Conservation (phyloP, 2,113 vertebrate genomes). For the Thinocorus orbignyianus region DNA sequence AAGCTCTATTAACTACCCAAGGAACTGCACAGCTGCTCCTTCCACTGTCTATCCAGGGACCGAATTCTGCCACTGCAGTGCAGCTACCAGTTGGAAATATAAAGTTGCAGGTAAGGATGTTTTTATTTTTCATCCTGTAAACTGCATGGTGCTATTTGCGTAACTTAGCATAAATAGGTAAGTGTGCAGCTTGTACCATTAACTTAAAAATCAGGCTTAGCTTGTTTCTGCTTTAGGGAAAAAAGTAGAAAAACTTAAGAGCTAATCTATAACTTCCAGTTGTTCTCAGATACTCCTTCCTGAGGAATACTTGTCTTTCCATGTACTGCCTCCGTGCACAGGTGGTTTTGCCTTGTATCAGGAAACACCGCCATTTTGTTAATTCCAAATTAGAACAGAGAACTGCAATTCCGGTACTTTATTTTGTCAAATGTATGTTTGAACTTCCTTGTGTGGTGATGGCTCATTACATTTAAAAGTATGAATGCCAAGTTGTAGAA, state of each 20-base stretch:
- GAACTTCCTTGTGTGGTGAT: background rate
- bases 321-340: background rate
- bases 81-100: constrained; percentile 81
- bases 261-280: background rate
- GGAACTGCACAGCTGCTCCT: constrained; percentile 82
- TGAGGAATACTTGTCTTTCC: background rate
- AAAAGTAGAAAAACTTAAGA: background rate
- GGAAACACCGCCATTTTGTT: background rate
- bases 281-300: background rate
- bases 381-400: background rate
- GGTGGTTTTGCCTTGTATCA: background rate
- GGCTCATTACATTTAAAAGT: background rate
- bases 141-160: background rate
- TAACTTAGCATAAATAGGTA: background rate
- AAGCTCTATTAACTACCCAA: constrained; percentile 82
- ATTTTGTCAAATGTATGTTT: background rate
- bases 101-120: constrained; percentile 80
- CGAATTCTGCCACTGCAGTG: constrained; percentile 71
- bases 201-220: background rate
- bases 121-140: background rate
- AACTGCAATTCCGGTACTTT: background rate
- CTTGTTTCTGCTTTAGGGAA: background rate
- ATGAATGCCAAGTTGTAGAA: background rate
- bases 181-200: background rate
- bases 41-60: constrained; percentile 84